Conservation (phyloP, 2,113 vertebrate genomes). For the Isurus oxyrinchus region DNA sequence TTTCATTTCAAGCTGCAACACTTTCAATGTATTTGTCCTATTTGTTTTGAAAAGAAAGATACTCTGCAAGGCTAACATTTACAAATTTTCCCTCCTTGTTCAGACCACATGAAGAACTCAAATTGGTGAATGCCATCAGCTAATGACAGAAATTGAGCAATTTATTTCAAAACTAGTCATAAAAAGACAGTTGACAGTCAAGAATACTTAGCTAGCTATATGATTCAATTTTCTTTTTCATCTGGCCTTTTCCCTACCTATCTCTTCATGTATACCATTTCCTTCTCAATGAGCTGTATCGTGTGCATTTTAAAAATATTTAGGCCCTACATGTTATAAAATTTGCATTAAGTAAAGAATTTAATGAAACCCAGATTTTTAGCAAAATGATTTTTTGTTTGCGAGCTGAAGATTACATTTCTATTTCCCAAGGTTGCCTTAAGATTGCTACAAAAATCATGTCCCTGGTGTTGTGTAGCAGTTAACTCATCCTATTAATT, state of each 20-base stretch:
- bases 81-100: not conserved
- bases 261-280: not conserved
- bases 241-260: not conserved
- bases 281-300: not conserved
- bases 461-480: not conserved
- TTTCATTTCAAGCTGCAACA: not conserved
- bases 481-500: not conserved
- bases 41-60: not conserved
- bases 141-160: not conserved
- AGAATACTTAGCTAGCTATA: not conserved
- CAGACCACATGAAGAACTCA: not conserved
- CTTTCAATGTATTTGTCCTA: not conserved
- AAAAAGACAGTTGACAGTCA: conserved; percentile 2
- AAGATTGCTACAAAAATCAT: not conserved
- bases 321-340: not conserved
- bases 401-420: not conserved
- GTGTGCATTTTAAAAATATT: not conserved
- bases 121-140: not conserved
- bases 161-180: not conserved
- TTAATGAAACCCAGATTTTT: not conserved
- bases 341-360: not conserved
- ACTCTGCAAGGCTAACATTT: not conserved
- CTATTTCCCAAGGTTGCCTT: not conserved
- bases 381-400: not conserved
- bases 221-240: not conserved